phyloP scores from a whole-genome alignment of 1,140 invertebrate genomes.

The Lepeophtheirus salmonis region DNA sequence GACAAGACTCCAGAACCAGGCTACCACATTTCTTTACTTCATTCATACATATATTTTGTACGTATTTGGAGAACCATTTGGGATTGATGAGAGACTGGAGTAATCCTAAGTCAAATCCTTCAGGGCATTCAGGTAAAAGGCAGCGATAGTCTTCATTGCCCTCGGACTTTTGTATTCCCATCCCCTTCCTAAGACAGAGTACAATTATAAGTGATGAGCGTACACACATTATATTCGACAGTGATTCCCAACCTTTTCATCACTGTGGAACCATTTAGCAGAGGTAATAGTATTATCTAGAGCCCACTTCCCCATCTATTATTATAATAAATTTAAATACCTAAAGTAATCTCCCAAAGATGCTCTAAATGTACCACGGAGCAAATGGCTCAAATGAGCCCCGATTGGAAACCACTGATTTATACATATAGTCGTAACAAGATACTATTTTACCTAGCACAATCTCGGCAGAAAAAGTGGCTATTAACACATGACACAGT shows the following conservation, averaged over 20 bases:
- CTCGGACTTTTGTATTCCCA: not conserved
- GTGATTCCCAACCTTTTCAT: no score
- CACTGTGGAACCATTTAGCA: no score
- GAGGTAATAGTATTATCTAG: no score
- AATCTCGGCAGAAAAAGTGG: not conserved
- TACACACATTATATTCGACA: not conserved
- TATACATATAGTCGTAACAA: no score
- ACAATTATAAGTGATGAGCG: not conserved
- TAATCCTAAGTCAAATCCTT: not conserved
- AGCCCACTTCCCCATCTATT: no score
- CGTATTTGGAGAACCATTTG: not conserved
- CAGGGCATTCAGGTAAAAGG: not conserved
- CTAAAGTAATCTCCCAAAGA: no score
- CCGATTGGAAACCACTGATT: no score
- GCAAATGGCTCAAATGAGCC: no score
- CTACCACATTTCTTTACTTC: not conserved
- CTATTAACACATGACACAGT: not conserved
- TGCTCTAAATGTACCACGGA: no score
- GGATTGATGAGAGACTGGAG: not conserved
- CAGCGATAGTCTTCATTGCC: not conserved
- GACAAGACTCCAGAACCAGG: not conserved
- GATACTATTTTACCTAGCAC: not conserved
- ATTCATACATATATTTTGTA: not conserved
- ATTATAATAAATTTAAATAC: no score
- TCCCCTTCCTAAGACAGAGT: not conserved